Percentiles rank a stretch among this genome's conserved stretches.
These are phyloP conservation scores for Spisula solida DNA, from an alignment of 2,888 invertebrate species.

Conservation along the genomic window DNA sequence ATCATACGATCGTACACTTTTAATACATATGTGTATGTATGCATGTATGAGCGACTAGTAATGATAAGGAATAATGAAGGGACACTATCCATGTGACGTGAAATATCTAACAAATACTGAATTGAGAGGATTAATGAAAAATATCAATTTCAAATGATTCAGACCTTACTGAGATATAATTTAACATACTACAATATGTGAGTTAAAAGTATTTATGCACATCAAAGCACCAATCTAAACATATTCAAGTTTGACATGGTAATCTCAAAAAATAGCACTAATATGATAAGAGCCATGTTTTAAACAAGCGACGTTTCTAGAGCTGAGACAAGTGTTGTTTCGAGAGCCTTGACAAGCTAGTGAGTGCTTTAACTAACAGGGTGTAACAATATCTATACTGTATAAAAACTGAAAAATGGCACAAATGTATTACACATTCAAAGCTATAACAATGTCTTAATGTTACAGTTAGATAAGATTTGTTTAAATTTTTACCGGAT, in stretches of 20 bases:
- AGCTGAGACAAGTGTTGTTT: not conserved
- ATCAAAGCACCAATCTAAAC: slow-evolving; percentile 15
- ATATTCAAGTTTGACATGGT: slow-evolving; percentile 4
- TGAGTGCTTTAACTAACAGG: not conserved
- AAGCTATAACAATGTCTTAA: not conserved
- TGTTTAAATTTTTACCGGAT: not conserved
- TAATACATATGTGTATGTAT: not conserved
- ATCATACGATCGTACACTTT: not conserved
- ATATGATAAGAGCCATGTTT: not conserved
- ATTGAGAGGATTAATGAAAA: not conserved
- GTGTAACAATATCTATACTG: not conserved
- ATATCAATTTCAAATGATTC: not conserved
- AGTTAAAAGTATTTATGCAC: not conserved
- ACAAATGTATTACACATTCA: not conserved
- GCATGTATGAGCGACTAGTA: not conserved
- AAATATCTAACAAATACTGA: not conserved
- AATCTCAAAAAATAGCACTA: not conserved
- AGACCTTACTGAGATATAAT: not conserved
- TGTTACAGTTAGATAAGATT: not conserved
- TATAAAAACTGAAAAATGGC: slow-evolving; percentile 1
- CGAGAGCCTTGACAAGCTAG: no score
- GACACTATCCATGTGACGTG: not conserved
- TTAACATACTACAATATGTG: not conserved
- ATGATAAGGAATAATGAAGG: not conserved
- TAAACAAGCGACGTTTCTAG: not conserved